Evolutionary conservation across 1,140 invertebrate genomes (phyloP).

Genomic region (Nasonia vitripennis): DNA sequence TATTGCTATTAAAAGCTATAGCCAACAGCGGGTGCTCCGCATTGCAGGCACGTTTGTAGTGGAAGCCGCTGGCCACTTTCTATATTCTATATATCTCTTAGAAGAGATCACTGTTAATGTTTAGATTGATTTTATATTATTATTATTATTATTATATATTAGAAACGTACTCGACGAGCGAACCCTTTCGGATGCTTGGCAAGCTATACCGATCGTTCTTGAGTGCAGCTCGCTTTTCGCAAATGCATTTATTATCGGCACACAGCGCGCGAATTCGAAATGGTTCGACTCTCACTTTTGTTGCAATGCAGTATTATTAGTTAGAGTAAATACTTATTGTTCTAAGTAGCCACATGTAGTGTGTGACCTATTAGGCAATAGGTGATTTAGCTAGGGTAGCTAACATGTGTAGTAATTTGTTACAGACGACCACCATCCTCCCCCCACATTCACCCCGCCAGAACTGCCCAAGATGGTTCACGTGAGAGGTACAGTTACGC

Average conservation of each 20-base stretch:
- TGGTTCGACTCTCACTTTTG: constrained; percentile 4
- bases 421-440: constrained; percentile 95
- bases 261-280: not conserved
- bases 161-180: not conserved
- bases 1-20: not conserved
- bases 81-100: not conserved
- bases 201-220: not conserved
- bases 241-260: not conserved
- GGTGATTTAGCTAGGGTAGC: constrained; percentile 72
- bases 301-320: not conserved
- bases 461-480: constrained; percentile 98
- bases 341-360: not conserved
- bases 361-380: constrained; percentile 61
- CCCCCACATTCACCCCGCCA: constrained; percentile 96
- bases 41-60: not conserved
- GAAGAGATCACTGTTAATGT: not conserved
- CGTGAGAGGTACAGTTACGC: constrained; percentile 88
- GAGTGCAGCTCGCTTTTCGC: too few relatives aligned
- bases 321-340: constrained; percentile 41
- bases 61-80: not conserved
- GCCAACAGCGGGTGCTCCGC: not conserved
- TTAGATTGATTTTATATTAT: not conserved
- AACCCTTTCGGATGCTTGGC: not conserved
- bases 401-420: constrained; percentile 83
- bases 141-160: not conserved